Conservation (phyloP, 2,113 vertebrate species). For the Tragelaphus buxtoni region DNA sequence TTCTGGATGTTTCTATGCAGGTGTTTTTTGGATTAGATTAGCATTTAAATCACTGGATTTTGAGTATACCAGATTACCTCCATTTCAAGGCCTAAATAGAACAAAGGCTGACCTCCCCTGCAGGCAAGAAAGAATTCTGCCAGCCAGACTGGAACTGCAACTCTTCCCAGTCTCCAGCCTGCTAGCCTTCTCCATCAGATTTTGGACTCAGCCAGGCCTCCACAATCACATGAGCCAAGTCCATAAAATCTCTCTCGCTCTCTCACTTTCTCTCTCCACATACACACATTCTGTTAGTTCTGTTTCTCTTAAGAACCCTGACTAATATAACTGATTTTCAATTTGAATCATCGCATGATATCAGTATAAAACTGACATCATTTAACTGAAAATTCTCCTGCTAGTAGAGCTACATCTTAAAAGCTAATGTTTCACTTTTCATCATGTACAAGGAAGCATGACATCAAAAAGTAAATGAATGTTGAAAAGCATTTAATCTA, state of each 20-base stretch:
- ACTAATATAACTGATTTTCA: slow-evolving; percentile 10
- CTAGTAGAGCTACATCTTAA: not conserved
- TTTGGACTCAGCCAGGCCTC: not conserved
- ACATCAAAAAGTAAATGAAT: not conserved
- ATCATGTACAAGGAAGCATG: not conserved
- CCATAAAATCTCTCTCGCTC: not conserved
- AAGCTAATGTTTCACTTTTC: not conserved
- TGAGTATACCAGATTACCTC: slow-evolving; percentile 20
- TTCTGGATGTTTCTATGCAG: not conserved
- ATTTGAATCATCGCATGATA: not conserved
- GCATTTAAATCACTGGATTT: slow-evolving; percentile 10
- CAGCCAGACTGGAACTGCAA: not conserved
- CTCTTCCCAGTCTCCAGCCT: not conserved
- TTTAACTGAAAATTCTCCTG: not conserved
- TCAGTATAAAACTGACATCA: not conserved
- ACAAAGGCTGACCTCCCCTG: not conserved
- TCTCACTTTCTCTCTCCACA: not conserved
- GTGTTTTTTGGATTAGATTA: slow-evolving; percentile 11
- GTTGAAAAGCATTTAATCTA: slow-evolving; percentile 11
- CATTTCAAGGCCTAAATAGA: not conserved
- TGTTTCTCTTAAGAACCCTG: not conserved
- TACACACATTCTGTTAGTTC: not conserved
- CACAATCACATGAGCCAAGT: not conserved
- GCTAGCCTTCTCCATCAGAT: not conserved
- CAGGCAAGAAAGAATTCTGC: not conserved